Evolutionary conservation across 2,888 invertebrate species (phyloP), one percentile per base, ranked within the genome.

Genomic region (Caenorhabditis sulstoni): DNA sequence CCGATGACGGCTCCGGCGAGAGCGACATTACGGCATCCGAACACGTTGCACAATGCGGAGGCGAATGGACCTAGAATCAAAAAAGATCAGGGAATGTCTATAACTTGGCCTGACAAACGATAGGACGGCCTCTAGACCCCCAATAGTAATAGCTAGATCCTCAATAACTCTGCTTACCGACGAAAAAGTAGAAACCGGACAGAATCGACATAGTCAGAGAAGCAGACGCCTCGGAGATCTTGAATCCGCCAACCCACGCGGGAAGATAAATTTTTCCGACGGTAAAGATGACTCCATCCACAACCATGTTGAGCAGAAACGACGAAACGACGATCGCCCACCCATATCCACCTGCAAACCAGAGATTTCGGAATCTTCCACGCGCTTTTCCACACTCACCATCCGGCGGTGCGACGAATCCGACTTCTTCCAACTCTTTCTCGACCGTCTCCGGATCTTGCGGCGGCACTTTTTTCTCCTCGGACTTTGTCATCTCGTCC

Each of bases 281-380:
- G 14, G 90, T 88, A 87, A 91, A 92, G n/a, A 91, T 90, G 41
- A 92, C 96, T 2, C 92, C 99, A 91, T 99, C 98, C 71, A 99
- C 96, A 87, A 98, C 95, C 93, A 98, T 94, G 93, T 98, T 97
- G 92, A 96, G 96, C 94, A 97, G 94, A 92, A 99, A 97, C 52
- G 96, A 96, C 65, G 96, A 96, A 89, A 95, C 94, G 66, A 97
- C 97, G 90, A 99, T 95, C 90, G 97, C 94, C 95, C 95, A 95
- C 76, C 95, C 95, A 92, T 95, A 96, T 61, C 96, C 96, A 22
- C 84, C 86, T 85, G 41, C 16, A 81, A 73, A 35, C 3, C 20
- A 23, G 22, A 50, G 23, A 20, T 47, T 16, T 37, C 37, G 7
- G 37, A 37, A 37, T 37, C 11, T 11, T 11, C 37, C 37, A 11